These are phyloP conservation scores for Caenorhabditis sp. DNA, from an alignment of 2,888 invertebrate genomes.

Conservation along the genomic window DNA sequence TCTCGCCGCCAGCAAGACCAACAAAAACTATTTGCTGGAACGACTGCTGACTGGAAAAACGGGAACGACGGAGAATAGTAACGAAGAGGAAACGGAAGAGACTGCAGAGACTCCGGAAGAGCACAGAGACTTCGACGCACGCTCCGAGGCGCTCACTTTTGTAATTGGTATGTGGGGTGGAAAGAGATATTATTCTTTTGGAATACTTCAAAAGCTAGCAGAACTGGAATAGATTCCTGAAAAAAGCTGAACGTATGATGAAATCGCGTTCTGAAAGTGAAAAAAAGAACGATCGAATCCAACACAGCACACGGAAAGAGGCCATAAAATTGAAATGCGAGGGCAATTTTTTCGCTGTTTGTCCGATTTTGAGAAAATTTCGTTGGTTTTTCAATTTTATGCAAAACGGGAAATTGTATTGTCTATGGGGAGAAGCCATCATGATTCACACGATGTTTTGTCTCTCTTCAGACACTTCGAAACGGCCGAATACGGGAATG, in stretches of 20 bases:
- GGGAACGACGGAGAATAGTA: slow-evolving; percentile 23
- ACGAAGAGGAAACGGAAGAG: slow-evolving; percentile 28
- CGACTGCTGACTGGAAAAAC: slow-evolving; percentile 63
- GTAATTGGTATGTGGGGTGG: slow-evolving; percentile 62
- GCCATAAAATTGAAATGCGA: slow-evolving; percentile 17
- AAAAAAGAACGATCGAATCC: slow-evolving; percentile 1
- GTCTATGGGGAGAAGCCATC: slow-evolving; percentile 9
- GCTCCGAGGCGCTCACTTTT: slow-evolving; percentile 74
- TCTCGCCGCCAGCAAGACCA: slow-evolving; percentile 45
- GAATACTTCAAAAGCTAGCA: background rate
- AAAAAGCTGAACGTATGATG: background rate
- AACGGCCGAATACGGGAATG: slow-evolving; percentile 45
- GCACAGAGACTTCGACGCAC: slow-evolving; percentile 62
- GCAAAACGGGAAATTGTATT: slow-evolving; percentile 32
- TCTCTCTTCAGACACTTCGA: slow-evolving; percentile 56
- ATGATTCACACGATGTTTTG: background rate
- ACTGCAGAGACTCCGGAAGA: slow-evolving; percentile 40
- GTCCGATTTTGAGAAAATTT: slow-evolving; percentile 9
- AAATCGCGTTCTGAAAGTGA: background rate
- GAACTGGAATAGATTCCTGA: background rate
- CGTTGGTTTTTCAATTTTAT: slow-evolving; percentile 23
- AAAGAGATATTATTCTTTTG: background rate
- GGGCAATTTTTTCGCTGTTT: slow-evolving; percentile 18
- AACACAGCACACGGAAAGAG: slow-evolving; percentile 18
- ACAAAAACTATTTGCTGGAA: slow-evolving; percentile 68